Evolutionary conservation across 2,113 vertebrate species (phyloP).

Genomic region (Hippocampus mohnikei): DNA sequence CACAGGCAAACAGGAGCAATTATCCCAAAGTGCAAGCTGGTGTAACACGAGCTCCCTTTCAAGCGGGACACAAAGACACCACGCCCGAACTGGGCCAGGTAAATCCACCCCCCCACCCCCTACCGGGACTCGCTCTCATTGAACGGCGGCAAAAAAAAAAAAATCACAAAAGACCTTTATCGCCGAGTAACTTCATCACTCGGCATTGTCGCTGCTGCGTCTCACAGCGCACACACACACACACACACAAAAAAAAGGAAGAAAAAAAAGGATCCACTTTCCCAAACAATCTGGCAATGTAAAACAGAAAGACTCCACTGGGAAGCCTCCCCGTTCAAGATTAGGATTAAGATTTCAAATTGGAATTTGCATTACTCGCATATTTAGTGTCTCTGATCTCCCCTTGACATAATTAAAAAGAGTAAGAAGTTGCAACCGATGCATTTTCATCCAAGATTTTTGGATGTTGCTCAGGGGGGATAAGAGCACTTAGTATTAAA

Average conservation of each 20-base stretch:
- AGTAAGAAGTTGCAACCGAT: too few species aligned
- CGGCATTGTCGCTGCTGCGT: slow-evolving; percentile 47
- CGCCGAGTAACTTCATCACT: slow-evolving; percentile 66
- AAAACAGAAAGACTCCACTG: neutral
- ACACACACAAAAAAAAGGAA: slow-evolving; percentile 45
- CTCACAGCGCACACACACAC: slow-evolving; percentile 23
- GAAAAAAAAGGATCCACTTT: neutral
- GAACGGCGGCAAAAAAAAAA: slow-evolving; percentile 39
- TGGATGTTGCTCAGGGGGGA: too few species aligned
- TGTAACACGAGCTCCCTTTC: slow-evolving; percentile 66
- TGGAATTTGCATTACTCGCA: neutral
- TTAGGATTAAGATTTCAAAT: neutral
- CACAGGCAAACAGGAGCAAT: neutral
- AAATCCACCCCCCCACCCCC: slow-evolving; percentile 10
- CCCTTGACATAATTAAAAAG: neutral
- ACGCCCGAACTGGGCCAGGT: slow-evolving; percentile 57
- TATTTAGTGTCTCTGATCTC: neutral
- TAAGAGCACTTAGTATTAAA: too few species aligned
- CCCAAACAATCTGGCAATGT: neutral
- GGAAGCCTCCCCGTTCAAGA: neutral
- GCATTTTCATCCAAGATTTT: neutral
- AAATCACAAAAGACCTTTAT: slow-evolving; percentile 65
- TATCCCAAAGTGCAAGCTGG: slow-evolving; percentile 15
- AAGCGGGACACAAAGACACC: slow-evolving; percentile 61
- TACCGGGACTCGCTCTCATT: slow-evolving; percentile 52